Conservation (phyloP, 2,113 vertebrate genomes). For the Pedionomus torquatus region DNA sequence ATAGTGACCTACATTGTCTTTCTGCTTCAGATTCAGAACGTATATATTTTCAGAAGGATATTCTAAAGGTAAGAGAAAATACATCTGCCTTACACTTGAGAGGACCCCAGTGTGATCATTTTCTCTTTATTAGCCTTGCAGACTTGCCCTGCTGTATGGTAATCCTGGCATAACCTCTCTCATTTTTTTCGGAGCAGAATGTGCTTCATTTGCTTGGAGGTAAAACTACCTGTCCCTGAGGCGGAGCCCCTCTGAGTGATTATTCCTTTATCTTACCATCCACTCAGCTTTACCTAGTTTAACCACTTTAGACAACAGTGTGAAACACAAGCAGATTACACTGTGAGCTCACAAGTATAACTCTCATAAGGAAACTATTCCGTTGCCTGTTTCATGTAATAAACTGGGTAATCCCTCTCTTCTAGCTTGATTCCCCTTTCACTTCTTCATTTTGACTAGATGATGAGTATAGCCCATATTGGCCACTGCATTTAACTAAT, state of each 20-base stretch:
- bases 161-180: background rate
- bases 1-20: background rate
- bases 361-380: background rate
- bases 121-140: background rate
- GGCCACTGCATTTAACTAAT: background rate
- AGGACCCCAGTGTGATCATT: accelerated
- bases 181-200: background rate
- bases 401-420: background rate
- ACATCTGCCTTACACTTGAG: background rate
- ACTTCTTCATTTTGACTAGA: background rate
- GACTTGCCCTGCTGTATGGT: background rate
- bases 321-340: background rate
- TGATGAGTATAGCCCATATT: too few relatives aligned
- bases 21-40: background rate
- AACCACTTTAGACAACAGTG: background rate
- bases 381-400: accelerated
- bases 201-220: background rate
- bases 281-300: background rate
- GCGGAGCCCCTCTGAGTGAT: background rate
- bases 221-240: too few relatives aligned
- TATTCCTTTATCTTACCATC: background rate
- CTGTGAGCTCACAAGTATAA: background rate
- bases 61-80: background rate
- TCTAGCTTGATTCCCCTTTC: background rate
- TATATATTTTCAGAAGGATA: background rate